Evolutionary conservation across 2,888 invertebrate species (phyloP).

Genomic region (Lydus trimaculatus): DNA sequence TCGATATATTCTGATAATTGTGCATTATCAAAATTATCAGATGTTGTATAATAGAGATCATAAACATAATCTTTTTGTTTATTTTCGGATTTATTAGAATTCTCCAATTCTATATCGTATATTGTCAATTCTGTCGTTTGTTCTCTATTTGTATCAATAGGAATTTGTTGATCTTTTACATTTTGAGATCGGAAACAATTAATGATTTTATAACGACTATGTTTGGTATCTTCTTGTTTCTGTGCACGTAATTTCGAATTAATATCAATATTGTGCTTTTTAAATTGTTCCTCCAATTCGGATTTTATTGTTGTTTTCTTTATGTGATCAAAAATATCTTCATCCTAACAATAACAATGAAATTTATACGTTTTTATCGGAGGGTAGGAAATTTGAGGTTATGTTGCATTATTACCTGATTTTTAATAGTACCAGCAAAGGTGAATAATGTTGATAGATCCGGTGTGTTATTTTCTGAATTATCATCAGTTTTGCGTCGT

Average conservation of each 20-base stretch:
- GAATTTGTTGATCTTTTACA: slow-evolving; percentile 34
- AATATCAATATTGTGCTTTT: slow-evolving; percentile 61
- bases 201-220: slow-evolving; percentile 67
- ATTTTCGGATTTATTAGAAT: slow-evolving; percentile 33
- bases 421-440: slow-evolving; percentile 75
- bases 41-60: slow-evolving; percentile 69
- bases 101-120: slow-evolving; percentile 66
- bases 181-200: slow-evolving; percentile 64
- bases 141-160: slow-evolving; percentile 40
- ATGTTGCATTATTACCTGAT: slow-evolving; percentile 63
- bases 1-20: slow-evolving; percentile 42
- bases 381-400: slow-evolving; percentile 20
- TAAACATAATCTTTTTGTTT: slow-evolving; percentile 64
- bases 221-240: slow-evolving; percentile 60
- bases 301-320: slow-evolving; percentile 62
- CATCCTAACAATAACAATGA: too few relatives aligned
- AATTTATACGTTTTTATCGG: too few relatives aligned
- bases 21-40: slow-evolving; percentile 60
- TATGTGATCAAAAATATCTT: slow-evolving; percentile 59
- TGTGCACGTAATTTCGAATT: slow-evolving; percentile 61
- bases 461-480: slow-evolving; percentile 50
- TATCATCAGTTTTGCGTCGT: slow-evolving; percentile 66
- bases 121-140: slow-evolving; percentile 60
- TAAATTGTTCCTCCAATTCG: slow-evolving; percentile 62
- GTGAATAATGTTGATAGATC: slow-evolving; percentile 71